These are phyloP conservation scores for Cherax quadricarinatus DNA, from an alignment of 1,140 invertebrate species.

Conservation along the genomic window DNA sequence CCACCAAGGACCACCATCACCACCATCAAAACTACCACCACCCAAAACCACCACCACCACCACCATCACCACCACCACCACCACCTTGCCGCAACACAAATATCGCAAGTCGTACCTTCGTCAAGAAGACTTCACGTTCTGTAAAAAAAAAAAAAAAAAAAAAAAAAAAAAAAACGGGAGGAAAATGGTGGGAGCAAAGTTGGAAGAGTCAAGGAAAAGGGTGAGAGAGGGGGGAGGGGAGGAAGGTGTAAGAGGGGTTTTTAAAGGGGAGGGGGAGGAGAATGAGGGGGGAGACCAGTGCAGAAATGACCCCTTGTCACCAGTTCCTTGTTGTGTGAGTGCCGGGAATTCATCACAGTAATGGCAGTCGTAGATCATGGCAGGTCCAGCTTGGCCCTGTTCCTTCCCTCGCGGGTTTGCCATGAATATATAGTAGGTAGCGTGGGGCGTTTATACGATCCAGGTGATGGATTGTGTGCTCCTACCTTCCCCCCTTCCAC, in stretches of 20 bases:
- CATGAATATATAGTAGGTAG: conserved; percentile 50
- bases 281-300: background rate
- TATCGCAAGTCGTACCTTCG: too few species aligned
- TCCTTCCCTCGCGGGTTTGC: conserved; percentile 22
- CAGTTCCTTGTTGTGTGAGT: conserved; percentile 55
- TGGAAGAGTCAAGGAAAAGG: background rate
- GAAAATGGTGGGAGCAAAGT: too few species aligned
- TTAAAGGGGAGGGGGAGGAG: background rate
- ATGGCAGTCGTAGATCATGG: conserved; percentile 49
- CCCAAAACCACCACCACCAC: background rate
- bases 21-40: background rate
- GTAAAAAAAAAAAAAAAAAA: background rate
- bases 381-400: conserved; percentile 42
- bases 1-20: background rate
- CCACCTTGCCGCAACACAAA: background rate
- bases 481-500: too few species aligned
- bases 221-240: background rate
- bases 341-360: conserved; percentile 47
- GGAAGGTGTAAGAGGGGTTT: background rate
- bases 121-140: too few species aligned
- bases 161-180: background rate
- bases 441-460: background rate
- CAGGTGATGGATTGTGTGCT: conserved; percentile 11
- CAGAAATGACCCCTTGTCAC: conserved; percentile 35
- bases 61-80: background rate